Conservation (phyloP, 2,797 vertebrate species). For the Nasua narica region DNA sequence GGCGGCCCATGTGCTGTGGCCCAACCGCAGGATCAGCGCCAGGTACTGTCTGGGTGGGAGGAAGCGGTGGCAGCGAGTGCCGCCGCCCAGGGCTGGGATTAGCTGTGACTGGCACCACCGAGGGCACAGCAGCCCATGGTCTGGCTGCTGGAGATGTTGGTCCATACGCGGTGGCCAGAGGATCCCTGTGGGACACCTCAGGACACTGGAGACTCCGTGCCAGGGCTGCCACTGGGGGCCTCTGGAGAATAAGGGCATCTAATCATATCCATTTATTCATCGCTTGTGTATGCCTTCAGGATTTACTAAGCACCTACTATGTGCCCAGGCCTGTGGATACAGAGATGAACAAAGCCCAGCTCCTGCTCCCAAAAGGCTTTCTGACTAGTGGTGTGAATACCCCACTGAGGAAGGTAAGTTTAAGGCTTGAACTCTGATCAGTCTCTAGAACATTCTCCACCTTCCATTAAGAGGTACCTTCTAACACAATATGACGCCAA, state of each 20-base stretch:
- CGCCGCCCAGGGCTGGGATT: conserved; percentile 43
- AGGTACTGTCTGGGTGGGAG: conserved; percentile 69
- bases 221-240: not conserved
- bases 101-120: conserved; percentile 59
- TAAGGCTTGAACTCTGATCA: not conserved
- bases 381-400: not conserved
- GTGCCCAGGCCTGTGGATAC: not conserved
- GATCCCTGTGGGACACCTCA: conserved; percentile 53
- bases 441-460: not conserved
- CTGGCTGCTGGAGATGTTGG: conserved; percentile 43
- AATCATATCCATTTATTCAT: not conserved
- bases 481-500: not conserved
- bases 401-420: not conserved
- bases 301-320: not conserved
- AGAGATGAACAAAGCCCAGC: not conserved
- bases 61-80: conserved; percentile 28
- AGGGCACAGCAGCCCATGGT: not conserved
- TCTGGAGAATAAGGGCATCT: not conserved
- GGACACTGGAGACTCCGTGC: conserved; percentile 32
- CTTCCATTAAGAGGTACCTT: not conserved
- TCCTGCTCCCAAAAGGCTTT: not conserved
- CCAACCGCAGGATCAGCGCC: conserved; percentile 38
- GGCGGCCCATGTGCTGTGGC: conserved; percentile 6
- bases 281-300: not conserved
- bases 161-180: not conserved